Evolutionary conservation across 2,888 invertebrate genomes (phyloP), one percentile per base, ranked within the genome.

Genomic region (Synanthedon vespiformis): DNA sequence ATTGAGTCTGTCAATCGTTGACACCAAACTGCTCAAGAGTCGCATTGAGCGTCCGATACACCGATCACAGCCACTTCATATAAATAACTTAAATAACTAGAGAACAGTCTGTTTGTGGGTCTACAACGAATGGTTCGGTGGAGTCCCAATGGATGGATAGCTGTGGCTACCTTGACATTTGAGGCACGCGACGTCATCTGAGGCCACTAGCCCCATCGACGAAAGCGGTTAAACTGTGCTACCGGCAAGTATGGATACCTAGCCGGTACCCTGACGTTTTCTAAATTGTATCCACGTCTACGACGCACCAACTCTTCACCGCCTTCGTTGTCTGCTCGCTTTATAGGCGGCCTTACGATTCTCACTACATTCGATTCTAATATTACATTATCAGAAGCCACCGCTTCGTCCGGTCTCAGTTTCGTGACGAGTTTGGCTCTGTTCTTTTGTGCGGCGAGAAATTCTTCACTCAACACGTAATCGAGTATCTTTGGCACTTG

Each of bases 241-340:
- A 85, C 83, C 47, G 85, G 77, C 54, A 86, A 73, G 65, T 87
- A 87, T 27, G 87, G 86, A 62, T 86, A 86, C 62, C 85, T 70
- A 55, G 85, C 78, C 48, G 88, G 88, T 56, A 88, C 88, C 59
- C 78, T 75, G 65, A 87, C 88, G 60, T 88, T 80, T 68, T 88
- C 87, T 63, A 88, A 64, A 66, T 88, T 88, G 68, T 87, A 88
- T 27, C 88, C 88, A 18, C 88, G 77, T 48, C 85, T 70, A 61
- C 74, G 73, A 56, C 84, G 70, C 62, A 83, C 77, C 54, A 86
- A 66, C 61, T 72, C 71, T 50, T 62, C 61, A 18, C 72, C 70
- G 53, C 61, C 67, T 54, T 70, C 72, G 48, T 60, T 64, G 47
- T 63, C 66, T 48, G 61, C 61, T 13, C 64, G 64, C 57, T 68